Conservation (phyloP, 2,797 vertebrate genomes). For the Lophius americanus region DNA sequence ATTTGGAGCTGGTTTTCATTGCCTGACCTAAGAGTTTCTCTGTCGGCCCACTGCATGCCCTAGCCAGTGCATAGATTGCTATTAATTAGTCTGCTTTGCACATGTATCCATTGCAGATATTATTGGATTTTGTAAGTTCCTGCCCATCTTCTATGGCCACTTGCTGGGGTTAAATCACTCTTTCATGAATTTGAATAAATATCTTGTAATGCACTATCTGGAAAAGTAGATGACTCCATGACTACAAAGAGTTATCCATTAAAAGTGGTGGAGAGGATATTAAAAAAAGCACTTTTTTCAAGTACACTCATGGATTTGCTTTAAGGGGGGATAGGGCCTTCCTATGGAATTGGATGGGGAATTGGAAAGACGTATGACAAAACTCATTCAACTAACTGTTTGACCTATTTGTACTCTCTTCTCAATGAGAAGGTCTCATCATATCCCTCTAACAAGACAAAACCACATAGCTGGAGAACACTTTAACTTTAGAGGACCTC, state of each 20-base stretch:
- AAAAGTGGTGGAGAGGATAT: constrained; percentile 25
- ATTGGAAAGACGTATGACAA: constrained; percentile 47
- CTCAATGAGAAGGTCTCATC: constrained; percentile 62
- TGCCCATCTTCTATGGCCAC: constrained; percentile 67
- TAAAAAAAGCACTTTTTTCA: constrained; percentile 50
- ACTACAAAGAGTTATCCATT: constrained; percentile 62
- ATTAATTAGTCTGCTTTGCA: constrained; percentile 83
- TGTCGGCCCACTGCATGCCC: constrained; percentile 70
- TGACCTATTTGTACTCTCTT: constrained; percentile 69
- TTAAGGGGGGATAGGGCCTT: constrained; percentile 68
- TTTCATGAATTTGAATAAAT: constrained; percentile 79
- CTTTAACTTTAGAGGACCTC: constrained; percentile 58
- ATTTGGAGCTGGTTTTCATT: constrained; percentile 83
- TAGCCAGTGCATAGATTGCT: constrained; percentile 78
- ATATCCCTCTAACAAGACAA: constrained; percentile 55
- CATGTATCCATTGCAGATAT: constrained; percentile 76
- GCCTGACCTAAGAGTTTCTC: constrained; percentile 77
- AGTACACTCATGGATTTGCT: constrained; percentile 64
- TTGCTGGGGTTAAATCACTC: constrained; percentile 64
- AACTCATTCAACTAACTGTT: constrained; percentile 57
- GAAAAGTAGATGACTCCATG: constrained; percentile 59
- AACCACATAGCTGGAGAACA: constrained; percentile 63
- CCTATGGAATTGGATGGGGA: constrained; percentile 54
- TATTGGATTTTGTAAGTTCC: constrained; percentile 73
- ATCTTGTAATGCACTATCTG: constrained; percentile 58